Evolutionary conservation across 2,113 vertebrate species (phyloP).

Genomic region (Telmatochromis bifrenatus): DNA sequence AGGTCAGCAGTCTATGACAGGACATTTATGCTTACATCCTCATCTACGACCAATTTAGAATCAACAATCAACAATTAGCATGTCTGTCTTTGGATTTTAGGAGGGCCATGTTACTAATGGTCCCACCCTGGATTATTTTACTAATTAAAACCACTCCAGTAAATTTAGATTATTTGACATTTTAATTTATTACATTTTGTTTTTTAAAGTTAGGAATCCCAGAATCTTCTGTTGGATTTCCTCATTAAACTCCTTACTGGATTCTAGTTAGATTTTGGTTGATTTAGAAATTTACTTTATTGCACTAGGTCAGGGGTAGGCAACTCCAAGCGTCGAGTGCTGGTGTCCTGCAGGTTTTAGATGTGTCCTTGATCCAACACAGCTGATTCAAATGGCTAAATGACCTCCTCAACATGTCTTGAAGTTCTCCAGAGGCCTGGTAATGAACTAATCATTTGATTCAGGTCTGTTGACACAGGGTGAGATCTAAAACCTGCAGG

Average conservation of each 20-base stretch:
- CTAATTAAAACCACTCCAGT: not conserved
- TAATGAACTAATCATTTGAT: not conserved
- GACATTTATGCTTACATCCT: not conserved
- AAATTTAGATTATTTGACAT: not conserved
- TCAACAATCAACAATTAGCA: not conserved
- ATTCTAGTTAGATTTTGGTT: not conserved
- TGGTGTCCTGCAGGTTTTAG: not conserved
- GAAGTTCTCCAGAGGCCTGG: not conserved
- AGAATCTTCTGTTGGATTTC: not conserved
- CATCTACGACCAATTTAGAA: not conserved
- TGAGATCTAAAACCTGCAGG: fast-evolving
- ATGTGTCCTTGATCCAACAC: not conserved
- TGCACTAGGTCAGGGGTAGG: not conserved
- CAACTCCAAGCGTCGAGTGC: fast-evolving
- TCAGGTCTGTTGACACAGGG: not conserved
- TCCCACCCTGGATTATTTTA: not conserved
- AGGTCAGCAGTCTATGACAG: not conserved
- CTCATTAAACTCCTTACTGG: not conserved
- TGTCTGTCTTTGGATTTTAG: not conserved
- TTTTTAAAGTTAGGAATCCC: not conserved
- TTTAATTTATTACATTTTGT: not conserved
- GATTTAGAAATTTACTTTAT: not conserved
- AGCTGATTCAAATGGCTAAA: not conserved
- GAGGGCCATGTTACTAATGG: not conserved
- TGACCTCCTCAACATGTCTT: not conserved